Conservation (phyloP, 2,888 invertebrate genomes). For the Cephus pulcher region DNA sequence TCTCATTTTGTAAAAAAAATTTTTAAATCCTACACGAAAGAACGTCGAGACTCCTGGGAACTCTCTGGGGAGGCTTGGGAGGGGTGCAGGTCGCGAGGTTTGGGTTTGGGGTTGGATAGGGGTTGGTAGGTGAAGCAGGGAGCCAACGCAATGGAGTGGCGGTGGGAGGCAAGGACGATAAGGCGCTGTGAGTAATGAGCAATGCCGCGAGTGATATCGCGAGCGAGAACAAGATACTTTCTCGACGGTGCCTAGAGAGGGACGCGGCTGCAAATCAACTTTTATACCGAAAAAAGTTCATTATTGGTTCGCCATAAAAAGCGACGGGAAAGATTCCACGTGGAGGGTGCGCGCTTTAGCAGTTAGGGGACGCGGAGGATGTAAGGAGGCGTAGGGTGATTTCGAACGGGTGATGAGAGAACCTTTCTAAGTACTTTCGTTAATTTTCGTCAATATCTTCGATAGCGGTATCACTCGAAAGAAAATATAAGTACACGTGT, state of each 20-base stretch:
- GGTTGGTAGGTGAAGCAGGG: conserved; percentile 32
- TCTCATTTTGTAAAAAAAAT: neutral
- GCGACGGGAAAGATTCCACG: conserved; percentile 41
- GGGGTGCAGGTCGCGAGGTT: neutral
- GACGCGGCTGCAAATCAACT: conserved; percentile 62
- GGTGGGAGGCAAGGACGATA: conserved; percentile 57
- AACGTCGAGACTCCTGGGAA: neutral
- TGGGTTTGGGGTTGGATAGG: conserved; percentile 29
- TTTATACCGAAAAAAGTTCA: conserved; percentile 63
- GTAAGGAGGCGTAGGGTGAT: neutral
- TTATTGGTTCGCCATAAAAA: conserved; percentile 65
- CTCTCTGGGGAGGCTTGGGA: neutral
- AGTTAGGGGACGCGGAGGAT: conserved; percentile 19
- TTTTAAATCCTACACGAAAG: neutral
- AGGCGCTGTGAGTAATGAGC: conserved; percentile 65
- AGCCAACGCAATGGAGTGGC: conserved; percentile 43
- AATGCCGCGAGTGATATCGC: conserved; percentile 65
- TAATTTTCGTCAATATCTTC: conserved; percentile 43
- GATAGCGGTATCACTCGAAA: conserved; percentile 29
- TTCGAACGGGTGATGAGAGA: conserved; percentile 19
- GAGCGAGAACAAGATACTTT: conserved; percentile 52
- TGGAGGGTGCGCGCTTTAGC: conserved; percentile 29
- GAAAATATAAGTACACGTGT: neutral
- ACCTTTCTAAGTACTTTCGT: conserved; percentile 37
- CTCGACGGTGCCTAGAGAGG: conserved; percentile 35